Evolutionary conservation across 2,113 vertebrate species (phyloP).

Genomic region (Catagonus wagneri): DNA sequence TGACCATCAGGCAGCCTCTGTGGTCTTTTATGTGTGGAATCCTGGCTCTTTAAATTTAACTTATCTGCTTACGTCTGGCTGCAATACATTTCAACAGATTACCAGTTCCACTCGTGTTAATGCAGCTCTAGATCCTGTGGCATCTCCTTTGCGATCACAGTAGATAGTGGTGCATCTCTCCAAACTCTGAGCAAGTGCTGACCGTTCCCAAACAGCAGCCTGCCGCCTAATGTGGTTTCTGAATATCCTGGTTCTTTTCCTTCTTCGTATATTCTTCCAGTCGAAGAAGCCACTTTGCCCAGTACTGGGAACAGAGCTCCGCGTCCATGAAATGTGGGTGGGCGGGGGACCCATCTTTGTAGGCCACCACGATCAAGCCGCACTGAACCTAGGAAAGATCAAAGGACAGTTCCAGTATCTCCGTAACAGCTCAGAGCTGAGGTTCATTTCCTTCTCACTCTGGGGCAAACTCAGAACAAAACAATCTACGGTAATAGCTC

Average conservation of each 20-base stretch:
- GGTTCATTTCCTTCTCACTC: background rate
- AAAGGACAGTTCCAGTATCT: conserved; percentile 10
- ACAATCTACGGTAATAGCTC: background rate
- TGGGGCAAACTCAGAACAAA: conserved; percentile 19
- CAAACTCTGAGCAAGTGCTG: background rate
- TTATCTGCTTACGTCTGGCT: conserved; percentile 12
- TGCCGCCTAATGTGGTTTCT: conserved; percentile 41
- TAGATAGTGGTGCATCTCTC: background rate
- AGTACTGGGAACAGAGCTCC: conserved; percentile 90
- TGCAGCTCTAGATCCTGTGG: background rate
- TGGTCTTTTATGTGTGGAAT: background rate
- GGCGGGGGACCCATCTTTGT: conserved; percentile 95
- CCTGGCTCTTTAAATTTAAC: conserved; percentile 13
- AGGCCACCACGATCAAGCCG: conserved; percentile 96
- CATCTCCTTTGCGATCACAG: background rate
- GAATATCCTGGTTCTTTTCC: conserved; percentile 71
- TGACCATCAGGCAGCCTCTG: background rate
- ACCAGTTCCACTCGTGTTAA: background rate
- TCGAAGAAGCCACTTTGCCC: conserved; percentile 95
- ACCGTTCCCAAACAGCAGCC: background rate
- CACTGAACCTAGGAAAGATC: conserved; percentile 89
- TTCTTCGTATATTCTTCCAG: conserved; percentile 91
- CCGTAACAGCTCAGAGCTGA: background rate
- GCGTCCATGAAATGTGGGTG: conserved; percentile 92
- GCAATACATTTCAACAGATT: conserved; percentile 40